phyloP scores from a whole-genome alignment of 2,797 vertebrate species.

The Martes flavigula region DNA sequence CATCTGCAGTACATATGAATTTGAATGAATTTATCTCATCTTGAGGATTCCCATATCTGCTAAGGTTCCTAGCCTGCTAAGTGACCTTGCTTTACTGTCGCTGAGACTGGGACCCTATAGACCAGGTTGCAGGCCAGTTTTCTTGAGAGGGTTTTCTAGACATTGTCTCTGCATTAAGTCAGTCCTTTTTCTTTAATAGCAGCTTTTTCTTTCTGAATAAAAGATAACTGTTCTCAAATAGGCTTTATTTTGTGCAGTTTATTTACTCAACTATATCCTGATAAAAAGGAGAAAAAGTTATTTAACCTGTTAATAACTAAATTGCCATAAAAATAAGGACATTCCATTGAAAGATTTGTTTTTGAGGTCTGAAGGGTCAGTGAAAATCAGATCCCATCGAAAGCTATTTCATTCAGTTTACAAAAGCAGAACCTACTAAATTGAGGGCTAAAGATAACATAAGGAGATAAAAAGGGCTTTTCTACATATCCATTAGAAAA shows the following conservation, averaged over 20 bases:
- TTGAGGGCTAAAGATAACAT: not conserved
- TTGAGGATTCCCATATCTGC: constrained; percentile 3
- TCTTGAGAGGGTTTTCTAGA: not conserved
- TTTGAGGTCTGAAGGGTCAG: constrained; percentile 41
- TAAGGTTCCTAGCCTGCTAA: constrained; percentile 23
- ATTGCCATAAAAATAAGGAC: constrained; percentile 36
- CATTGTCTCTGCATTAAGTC: not conserved
- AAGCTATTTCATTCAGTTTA: constrained; percentile 41
- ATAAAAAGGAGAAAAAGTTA: constrained; percentile 42
- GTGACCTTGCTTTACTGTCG: not conserved
- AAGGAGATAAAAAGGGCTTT: not conserved
- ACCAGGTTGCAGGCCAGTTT: not conserved
- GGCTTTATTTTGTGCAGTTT: not conserved
- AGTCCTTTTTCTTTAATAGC: constrained; percentile 17
- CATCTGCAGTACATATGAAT: not conserved
- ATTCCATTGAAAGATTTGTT: constrained; percentile 2
- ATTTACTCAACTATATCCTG: not conserved
- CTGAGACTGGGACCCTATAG: not conserved
- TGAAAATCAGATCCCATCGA: constrained; percentile 19
- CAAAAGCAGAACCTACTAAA: constrained; percentile 4
- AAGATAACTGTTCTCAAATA: constrained; percentile 35
- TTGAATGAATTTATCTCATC: constrained; percentile 21
- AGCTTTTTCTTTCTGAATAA: constrained; percentile 38
- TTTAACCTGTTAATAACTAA: constrained; percentile 14
- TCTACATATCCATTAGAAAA: not conserved